Base-by-base conservation (phyloP, 2,797 vertebrate genomes). In the Sardinella longiceps region DNA sequence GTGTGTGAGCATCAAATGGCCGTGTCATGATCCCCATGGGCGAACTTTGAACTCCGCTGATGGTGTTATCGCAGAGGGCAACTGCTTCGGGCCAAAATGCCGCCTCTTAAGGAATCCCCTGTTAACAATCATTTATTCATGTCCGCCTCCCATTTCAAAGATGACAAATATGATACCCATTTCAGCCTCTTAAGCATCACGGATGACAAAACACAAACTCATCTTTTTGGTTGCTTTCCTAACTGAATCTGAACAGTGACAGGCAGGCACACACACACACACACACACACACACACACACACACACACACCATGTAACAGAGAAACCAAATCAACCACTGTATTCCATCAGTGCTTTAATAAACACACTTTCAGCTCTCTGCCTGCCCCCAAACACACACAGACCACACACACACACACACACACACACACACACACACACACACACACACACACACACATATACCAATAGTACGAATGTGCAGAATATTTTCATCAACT, bases 401-500 rank as follows among this genome's bases (percentile, higher is more conserved):
- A 91, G 90, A 88, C 89, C 83, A 39, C 20, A 84, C 84, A 82
- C 88, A 63, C 20, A 63, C 23, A 63, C 60, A 63, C 63, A 14
- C 63, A 60, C 58, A 63, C 63, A 70, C 30, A 15, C 63, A 30
- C 63, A 33, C 51, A 53, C 18, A 53, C 51, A 53, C 50, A 51
- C 50, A 51, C 1, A 51, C 50, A 18, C 50, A 51, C 14, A 18
- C 50, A 51, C 50, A 45, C 43, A 45, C 7, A 2, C 2, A 7
- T 45, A 45, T 45, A 45, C 28, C 63, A 43, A 77, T 37, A 77
- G 39, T 77, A 77, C 18, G 37, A 90, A 87, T 84, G 77, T 88
- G 85, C 88, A 84, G 89, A 93, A 93, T 93, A 92, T 93, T 94
- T 94, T 94, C 90, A 95, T 95, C 92, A 94, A 96, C 91, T 94